Conservation (phyloP, 2,797 vertebrate genomes). For the Rhinichthys osculus region DNA sequence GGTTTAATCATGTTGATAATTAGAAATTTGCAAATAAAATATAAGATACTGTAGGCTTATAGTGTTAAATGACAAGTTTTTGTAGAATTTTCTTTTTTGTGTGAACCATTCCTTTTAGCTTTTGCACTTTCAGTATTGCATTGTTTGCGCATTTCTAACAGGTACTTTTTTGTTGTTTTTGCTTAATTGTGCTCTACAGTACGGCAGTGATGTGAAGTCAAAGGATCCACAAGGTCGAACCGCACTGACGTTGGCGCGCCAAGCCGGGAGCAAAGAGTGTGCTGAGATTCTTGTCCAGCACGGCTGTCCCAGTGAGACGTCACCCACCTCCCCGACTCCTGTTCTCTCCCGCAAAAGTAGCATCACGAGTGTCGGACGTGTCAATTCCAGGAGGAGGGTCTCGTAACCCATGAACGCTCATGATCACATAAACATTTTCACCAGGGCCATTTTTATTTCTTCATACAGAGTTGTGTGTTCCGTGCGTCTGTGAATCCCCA, state of each 20-base stretch:
- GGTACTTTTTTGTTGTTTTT: background rate
- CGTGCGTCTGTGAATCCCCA: slow-evolving; percentile 50
- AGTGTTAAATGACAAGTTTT: background rate
- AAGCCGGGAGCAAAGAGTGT: slow-evolving; percentile 88
- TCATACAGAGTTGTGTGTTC: slow-evolving; percentile 53
- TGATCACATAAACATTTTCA: slow-evolving; percentile 50
- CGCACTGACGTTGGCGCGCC: slow-evolving; percentile 84
- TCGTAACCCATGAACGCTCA: slow-evolving; percentile 67
- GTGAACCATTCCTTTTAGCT: background rate
- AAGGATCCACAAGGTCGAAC: slow-evolving; percentile 87
- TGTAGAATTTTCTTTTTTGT: background rate
- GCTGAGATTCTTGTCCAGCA: slow-evolving; percentile 89
- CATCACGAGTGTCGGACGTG: slow-evolving; percentile 88
- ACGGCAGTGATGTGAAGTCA: slow-evolving; percentile 88
- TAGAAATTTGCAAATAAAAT: background rate
- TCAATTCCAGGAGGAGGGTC: slow-evolving; percentile 81
- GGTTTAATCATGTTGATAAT: background rate
- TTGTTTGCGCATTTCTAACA: background rate
- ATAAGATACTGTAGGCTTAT: background rate
- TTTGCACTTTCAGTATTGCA: slow-evolving; percentile 2
- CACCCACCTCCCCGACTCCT: slow-evolving; percentile 82
- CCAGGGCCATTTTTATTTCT: slow-evolving; percentile 45
- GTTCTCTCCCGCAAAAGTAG: slow-evolving; percentile 88
- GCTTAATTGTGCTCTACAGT: slow-evolving; percentile 71
- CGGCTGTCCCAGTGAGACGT: slow-evolving; percentile 86